Conservation (phyloP, 2,888 invertebrate genomes). For the Polyommatus icarus region DNA sequence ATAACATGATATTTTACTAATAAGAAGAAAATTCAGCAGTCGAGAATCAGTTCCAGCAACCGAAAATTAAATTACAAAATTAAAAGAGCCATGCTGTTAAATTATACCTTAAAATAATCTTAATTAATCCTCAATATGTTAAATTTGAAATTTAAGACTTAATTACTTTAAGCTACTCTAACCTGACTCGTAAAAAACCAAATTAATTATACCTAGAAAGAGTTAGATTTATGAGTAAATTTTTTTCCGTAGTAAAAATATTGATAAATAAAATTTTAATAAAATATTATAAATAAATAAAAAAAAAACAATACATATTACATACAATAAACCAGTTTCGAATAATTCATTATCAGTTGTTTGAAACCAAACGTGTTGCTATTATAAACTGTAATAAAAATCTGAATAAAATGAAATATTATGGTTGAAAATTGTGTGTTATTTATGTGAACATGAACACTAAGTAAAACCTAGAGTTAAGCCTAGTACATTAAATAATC, state of each 20-base stretch:
- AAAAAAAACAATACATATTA: not conserved
- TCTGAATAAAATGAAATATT: not conserved
- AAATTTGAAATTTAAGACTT: not conserved
- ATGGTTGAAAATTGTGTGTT: too few relatives aligned
- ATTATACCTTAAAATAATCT: not conserved
- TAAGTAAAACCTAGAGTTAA: not conserved
- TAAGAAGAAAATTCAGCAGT: not conserved
- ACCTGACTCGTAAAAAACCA: not conserved
- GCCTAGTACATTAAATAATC: too few relatives aligned
- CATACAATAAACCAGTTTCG: not conserved
- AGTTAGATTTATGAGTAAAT: too few relatives aligned
- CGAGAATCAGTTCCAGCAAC: not conserved
- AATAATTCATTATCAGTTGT: not conserved
- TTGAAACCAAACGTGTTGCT: not conserved
- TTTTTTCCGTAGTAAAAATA: too few relatives aligned
- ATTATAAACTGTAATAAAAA: not conserved
- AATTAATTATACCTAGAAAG: not conserved
- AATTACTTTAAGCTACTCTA: not conserved
- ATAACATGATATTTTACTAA: not conserved
- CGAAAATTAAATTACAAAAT: not conserved
- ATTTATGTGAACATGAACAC: not conserved
- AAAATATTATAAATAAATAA: not conserved
- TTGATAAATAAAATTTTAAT: too few relatives aligned
- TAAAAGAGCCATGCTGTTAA: not conserved
- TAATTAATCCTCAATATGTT: not conserved